Evolutionary conservation across 2,797 vertebrate species (phyloP), one percentile per base, ranked within the genome.

Genomic region (Lerista edwardsae): DNA sequence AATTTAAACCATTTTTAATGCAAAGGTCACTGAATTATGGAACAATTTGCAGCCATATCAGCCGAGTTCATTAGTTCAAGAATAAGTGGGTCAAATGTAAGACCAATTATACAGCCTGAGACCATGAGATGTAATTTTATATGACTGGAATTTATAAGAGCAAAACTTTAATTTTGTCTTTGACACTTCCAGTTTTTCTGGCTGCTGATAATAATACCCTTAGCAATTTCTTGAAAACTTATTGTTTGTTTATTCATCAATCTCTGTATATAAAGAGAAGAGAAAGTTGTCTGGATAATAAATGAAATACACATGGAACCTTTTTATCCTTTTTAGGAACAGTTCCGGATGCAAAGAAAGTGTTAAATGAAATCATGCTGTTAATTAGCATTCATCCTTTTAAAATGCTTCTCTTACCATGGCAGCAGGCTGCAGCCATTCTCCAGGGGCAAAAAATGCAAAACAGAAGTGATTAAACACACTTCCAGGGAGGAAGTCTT

Each of bases 191-290:
- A 0, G 0, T 39, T 84, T 89, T 84, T 51, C 44, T 6, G 21
- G 1, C 73, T 76, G 41, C 80, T 17, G 91, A 84, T 14, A 92
- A 82, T 75, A 77, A 80, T 90, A 12, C 5, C n/a, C 65, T 41
- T 4, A 87, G 88, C 21, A 90, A 84, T 31, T 44, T 44, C 2
- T 83, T 67, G 86, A 86, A 89, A 57, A 62, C 23, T 6, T 29
- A 39, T 29, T 57, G 55, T 76, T 12, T 9, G 67, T 21, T 23
- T 86, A 9, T 6, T 75, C 83, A 44, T 74, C 84, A 72, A 79
- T 65, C 59, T 41, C 34, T 62, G 31, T 76, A 44, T 84, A 78
- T 86, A 87, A 68, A 0, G 0, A 80, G 36, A 71, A 82, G 51
- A 88, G 89, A 64, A 19, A 75, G 57, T 72, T 72, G 17, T 11